Conservation (phyloP, 2,888 invertebrate species). For the Carabus problematicus region DNA sequence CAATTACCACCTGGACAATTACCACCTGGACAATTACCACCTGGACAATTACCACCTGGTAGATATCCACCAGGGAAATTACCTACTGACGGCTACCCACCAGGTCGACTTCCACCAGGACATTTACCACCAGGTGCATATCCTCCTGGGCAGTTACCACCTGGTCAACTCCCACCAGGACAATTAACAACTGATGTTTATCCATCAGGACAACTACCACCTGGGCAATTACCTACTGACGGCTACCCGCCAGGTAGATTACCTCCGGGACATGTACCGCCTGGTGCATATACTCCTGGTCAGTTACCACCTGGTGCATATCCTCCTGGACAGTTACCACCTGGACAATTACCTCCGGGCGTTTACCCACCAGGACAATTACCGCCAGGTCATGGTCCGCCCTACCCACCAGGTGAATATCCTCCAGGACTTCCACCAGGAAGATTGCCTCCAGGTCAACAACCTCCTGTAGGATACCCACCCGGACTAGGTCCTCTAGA, state of each 20-base stretch:
- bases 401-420: background rate
- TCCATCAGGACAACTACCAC: slow-evolving; percentile 24
- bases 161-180: slow-evolving; percentile 29
- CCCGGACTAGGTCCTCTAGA: slow-evolving; percentile 5
- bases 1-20: slow-evolving; percentile 24
- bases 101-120: slow-evolving; percentile 20
- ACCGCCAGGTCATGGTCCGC: slow-evolving; percentile 20
- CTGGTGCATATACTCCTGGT: slow-evolving; percentile 41
- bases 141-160: slow-evolving; percentile 28
- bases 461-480: no score
- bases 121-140: slow-evolving; percentile 6
- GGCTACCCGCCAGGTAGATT: slow-evolving; percentile 36
- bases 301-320: slow-evolving; percentile 24
- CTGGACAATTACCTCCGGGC: slow-evolving; percentile 24
- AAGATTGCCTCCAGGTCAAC: slow-evolving; percentile 23
- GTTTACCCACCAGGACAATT: slow-evolving; percentile 27
- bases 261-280: slow-evolving; percentile 24
- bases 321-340: slow-evolving; percentile 9
- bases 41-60: slow-evolving; percentile 27
- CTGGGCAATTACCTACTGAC: slow-evolving; percentile 38
- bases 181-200: no score
- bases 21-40: slow-evolving; percentile 25
- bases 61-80: slow-evolving; percentile 44
- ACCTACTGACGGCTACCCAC: slow-evolving; percentile 39
- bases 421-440: slow-evolving; percentile 12